phyloP scores from a whole-genome alignment of 1,140 invertebrate species.

The Ips nitidus region DNA sequence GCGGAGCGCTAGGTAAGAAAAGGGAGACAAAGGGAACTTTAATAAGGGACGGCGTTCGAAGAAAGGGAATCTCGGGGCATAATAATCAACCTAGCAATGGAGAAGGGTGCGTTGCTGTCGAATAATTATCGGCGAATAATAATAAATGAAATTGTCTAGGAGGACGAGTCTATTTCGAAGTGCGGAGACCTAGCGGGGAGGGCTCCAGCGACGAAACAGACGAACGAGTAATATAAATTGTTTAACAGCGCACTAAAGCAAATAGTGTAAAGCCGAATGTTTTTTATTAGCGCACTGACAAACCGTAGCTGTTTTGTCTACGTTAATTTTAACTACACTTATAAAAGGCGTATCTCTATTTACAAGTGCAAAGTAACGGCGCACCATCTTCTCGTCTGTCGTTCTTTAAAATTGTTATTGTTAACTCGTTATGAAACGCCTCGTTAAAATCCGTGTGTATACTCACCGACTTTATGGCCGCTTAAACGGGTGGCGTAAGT shows the following conservation, averaged over 20 bases:
- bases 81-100: not conserved
- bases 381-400: conserved; percentile 10
- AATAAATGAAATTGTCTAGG: not conserved
- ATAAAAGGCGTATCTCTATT: conserved; percentile 4
- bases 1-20: conserved; percentile 22
- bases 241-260: not conserved
- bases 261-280: not conserved
- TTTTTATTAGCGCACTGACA: conserved; percentile 9
- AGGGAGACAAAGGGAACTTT: conserved; percentile 25
- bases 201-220: too few relatives aligned
- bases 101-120: not conserved
- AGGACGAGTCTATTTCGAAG: conserved; percentile 9
- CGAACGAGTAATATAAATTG: not conserved
- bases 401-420: conserved; percentile 16
- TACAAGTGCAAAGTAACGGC: conserved; percentile 11
- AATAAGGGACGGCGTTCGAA: conserved; percentile 11
- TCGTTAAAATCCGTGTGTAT: conserved; percentile 11
- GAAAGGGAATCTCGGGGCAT: conserved; percentile 16
- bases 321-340: conserved; percentile 22
- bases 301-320: conserved; percentile 13
- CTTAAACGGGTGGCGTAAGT: not conserved
- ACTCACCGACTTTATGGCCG: not conserved
- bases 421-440: conserved; percentile 17
- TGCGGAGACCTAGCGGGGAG: not conserved
- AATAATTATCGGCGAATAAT: conserved; percentile 21